Evolutionary conservation across 2,113 vertebrate species (phyloP).

Genomic region (Pterocles gutturalis): DNA sequence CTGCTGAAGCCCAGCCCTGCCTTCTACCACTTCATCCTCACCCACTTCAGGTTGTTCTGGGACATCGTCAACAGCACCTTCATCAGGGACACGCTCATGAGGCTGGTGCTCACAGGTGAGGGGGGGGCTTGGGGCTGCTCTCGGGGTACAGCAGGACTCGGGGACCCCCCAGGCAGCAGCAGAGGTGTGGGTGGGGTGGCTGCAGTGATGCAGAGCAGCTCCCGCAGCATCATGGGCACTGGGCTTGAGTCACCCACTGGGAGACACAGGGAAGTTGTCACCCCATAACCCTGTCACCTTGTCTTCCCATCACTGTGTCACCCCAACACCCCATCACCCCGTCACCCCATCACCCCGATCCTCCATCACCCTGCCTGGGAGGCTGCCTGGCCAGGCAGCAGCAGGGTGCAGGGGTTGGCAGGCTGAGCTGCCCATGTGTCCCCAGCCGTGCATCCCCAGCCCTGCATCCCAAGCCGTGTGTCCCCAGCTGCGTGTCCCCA

Average conservation of each 20-base stretch:
- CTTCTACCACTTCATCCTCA: constrained; percentile 85
- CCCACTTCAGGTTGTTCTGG: constrained; percentile 91
- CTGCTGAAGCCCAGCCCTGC: constrained; percentile 85
- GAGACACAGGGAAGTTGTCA: background rate
- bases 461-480: background rate
- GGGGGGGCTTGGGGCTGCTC: too few species aligned
- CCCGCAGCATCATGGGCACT: rapidly evolving
- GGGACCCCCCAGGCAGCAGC: background rate
- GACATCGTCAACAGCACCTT: constrained; percentile 87
- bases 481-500: too few species aligned
- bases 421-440: background rate
- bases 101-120: constrained; percentile 86
- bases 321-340: background rate
- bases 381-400: background rate
- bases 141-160: rapidly evolving
- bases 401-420: background rate
- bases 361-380: rapidly evolving
- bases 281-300: background rate
- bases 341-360: too few species aligned
- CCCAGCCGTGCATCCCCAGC: background rate
- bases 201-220: background rate
- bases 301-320: background rate
- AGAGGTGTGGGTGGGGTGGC: background rate
- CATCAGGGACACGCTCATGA: constrained; percentile 85
- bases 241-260: background rate